phyloP scores from a whole-genome alignment of 2,113 vertebrate species.

The Poecile atricapillus region DNA sequence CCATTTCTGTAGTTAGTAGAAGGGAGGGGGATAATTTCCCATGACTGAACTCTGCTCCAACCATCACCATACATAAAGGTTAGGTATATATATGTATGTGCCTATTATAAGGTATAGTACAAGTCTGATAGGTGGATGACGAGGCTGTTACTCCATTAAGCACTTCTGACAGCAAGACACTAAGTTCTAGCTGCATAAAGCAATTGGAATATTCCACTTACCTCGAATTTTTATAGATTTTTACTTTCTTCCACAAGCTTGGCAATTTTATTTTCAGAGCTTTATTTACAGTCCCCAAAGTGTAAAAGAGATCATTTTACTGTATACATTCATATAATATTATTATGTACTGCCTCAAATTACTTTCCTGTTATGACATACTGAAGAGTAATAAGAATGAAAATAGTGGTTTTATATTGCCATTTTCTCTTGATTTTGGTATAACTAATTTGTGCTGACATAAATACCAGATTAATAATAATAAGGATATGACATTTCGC shows the following conservation, averaged over 20 bases:
- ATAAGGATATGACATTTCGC: neutral
- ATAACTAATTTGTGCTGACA: neutral
- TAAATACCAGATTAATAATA: neutral
- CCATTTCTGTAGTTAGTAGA: fast-evolving
- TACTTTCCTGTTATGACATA: neutral
- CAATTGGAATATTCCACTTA: neutral
- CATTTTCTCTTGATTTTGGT: neutral
- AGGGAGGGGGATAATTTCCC: neutral
- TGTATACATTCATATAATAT: neutral
- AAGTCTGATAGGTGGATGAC: neutral
- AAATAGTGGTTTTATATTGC: neutral
- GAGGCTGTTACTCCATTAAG: neutral
- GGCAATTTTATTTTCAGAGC: constrained; percentile 1
- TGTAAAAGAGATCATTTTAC: constrained; percentile 16
- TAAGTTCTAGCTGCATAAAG: neutral
- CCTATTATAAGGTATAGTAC: neutral
- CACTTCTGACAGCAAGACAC: neutral
- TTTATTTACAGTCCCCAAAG: neutral
- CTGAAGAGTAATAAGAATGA: neutral
- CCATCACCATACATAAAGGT: too few relatives aligned
- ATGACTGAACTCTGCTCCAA: neutral
- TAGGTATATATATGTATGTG: neutral
- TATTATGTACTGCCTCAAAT: neutral
- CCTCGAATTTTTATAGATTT: neutral
- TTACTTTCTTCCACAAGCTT: neutral